Evolutionary conservation across 2,113 vertebrate genomes (phyloP).

Genomic region (Butastur rufipennis): DNA sequence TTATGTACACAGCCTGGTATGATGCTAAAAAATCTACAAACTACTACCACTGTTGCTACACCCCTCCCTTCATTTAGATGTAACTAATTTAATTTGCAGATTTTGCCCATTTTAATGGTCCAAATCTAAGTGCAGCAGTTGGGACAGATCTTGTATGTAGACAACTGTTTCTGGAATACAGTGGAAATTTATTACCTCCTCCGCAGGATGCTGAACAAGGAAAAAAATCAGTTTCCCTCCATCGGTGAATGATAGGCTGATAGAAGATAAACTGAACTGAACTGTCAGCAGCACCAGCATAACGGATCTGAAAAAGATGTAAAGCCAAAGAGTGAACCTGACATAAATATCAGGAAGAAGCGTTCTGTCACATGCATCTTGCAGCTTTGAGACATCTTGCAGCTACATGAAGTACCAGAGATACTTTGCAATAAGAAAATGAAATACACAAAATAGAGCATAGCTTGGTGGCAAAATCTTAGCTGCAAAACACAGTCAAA

Average conservation of each 20-base stretch:
- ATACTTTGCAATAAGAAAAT: not conserved
- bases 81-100: not conserved
- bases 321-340: not conserved
- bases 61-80: not conserved
- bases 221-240: constrained; percentile 97
- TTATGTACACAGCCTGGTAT: not conserved
- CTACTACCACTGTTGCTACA: not conserved
- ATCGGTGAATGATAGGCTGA: constrained; percentile 92
- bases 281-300: constrained; percentile 79
- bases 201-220: constrained; percentile 95
- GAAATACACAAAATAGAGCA: not conserved
- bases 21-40: not conserved
- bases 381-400: not conserved
- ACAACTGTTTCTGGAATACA: not conserved
- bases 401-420: not conserved
- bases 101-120: not conserved
- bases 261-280: constrained; percentile 94
- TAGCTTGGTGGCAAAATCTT: not conserved
- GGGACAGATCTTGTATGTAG: not conserved
- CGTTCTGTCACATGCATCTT: not conserved
- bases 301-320: constrained; percentile 78
- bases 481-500: not conserved
- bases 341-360: not conserved
- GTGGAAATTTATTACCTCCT: constrained; percentile 80
- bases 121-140: not conserved